These are phyloP conservation scores for Oryzias dopingdopingensis DNA, from an alignment of 2,797 vertebrate species.

Conservation along the genomic window DNA sequence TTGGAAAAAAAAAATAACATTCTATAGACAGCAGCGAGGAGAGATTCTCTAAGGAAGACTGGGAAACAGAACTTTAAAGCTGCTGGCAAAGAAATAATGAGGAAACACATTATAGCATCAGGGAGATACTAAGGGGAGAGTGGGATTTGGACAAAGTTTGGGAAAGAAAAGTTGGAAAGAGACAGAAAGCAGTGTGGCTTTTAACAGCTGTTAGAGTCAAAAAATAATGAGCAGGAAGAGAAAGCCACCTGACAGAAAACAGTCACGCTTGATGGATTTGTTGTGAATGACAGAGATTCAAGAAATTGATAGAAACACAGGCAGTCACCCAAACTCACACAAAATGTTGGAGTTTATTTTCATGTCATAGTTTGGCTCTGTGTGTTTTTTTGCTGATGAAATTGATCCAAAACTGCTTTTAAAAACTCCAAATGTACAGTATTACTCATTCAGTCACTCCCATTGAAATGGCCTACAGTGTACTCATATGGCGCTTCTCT, in stretches of 20 bases:
- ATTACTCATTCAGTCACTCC: too few species aligned
- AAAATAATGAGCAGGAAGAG: constrained; percentile 48
- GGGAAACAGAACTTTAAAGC: constrained; percentile 28
- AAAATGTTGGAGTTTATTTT: neutral
- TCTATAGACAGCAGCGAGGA: constrained; percentile 14
- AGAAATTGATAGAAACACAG: constrained; percentile 5
- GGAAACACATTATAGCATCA: constrained; percentile 5
- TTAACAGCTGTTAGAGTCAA: constrained; percentile 30
- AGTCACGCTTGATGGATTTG: constrained; percentile 26
- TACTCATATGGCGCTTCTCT: too few species aligned
- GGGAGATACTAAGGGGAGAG: constrained; percentile 11
- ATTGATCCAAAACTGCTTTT: too few species aligned
- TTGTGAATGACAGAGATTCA: constrained; percentile 6
- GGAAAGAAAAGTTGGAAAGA: constrained; percentile 18
- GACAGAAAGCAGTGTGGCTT: neutral
- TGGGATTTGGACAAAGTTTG: constrained; percentile 12
- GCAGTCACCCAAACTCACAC: neutral
- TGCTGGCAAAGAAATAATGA: constrained; percentile 41
- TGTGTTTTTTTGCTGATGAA: neutral
- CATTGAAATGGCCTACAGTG: too few species aligned
- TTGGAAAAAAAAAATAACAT: constrained; percentile 1
- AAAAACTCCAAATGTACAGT: too few species aligned
- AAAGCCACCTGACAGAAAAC: constrained; percentile 15
- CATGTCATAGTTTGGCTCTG: too few species aligned
- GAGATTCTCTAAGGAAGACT: constrained; percentile 11